Conservation (phyloP, 2,797 vertebrate genomes). For the Sciurus carolinensis region DNA sequence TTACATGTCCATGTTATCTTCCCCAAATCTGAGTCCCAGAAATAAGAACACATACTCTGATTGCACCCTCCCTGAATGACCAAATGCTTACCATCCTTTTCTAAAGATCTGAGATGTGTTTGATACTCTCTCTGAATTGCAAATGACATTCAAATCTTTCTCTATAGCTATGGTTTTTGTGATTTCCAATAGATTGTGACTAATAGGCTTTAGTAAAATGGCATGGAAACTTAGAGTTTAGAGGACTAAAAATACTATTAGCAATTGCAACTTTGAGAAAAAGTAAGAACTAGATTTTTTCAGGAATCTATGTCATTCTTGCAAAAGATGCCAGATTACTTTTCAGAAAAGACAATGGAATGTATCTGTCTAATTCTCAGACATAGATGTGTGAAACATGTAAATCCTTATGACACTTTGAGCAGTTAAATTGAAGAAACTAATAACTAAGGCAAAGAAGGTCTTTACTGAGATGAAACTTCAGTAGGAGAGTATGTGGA, state of each 20-base stretch:
- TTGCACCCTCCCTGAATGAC: background rate
- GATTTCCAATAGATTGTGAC: constrained; percentile 84
- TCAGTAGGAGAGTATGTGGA: background rate
- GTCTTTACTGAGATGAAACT: background rate
- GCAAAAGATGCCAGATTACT: constrained; percentile 66
- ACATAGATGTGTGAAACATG: background rate
- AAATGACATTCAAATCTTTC: constrained; percentile 58
- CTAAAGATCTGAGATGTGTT: background rate
- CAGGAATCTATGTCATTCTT: constrained; percentile 79
- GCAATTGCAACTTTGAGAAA: constrained; percentile 86
- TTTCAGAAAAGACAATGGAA: constrained; percentile 76
- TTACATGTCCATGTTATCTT: background rate
- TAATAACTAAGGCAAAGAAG: background rate
- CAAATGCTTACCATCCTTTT: background rate
- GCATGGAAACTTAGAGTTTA: constrained; percentile 84
- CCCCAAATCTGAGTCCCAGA: background rate
- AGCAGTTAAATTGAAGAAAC: background rate
- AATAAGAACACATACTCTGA: background rate
- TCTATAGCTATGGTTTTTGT: background rate
- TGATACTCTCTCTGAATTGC: background rate
- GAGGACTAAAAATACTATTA: constrained; percentile 87
- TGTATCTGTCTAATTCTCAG: constrained; percentile 59
- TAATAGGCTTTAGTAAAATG: constrained; percentile 83
- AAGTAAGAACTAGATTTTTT: constrained; percentile 66
- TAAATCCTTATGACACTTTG: constrained; percentile 49